Conservation (phyloP, 1,140 invertebrate species). For the Ips nitidus region DNA sequence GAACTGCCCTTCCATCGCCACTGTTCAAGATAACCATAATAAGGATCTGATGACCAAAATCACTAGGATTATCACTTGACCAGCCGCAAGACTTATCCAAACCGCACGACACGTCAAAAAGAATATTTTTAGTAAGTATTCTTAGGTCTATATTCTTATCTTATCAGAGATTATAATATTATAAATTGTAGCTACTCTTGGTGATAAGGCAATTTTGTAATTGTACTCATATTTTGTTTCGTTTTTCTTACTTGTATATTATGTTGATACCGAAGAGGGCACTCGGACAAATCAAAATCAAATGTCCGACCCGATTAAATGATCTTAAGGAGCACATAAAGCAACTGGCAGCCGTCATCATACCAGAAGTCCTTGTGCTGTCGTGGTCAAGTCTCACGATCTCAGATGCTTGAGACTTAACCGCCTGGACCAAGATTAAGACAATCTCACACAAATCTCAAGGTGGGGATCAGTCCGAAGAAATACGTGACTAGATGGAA, state of each 20-base stretch:
- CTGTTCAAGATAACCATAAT: slow-evolving; percentile 18
- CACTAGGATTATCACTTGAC: background rate
- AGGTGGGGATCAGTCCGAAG: too few species aligned
- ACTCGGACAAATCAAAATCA: too few species aligned
- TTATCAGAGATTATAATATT: slow-evolving; percentile 23
- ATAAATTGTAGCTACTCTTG: slow-evolving; percentile 20
- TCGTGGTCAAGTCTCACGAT: too few species aligned
- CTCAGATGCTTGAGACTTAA: too few species aligned
- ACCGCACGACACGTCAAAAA: slow-evolving; percentile 15
- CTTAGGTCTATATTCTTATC: slow-evolving; percentile 25
- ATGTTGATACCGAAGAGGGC: too few species aligned
- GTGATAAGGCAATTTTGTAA: slow-evolving; percentile 19
- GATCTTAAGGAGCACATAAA: too few species aligned
- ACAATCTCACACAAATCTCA: too few species aligned
- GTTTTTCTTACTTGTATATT: background rate
- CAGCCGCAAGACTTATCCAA: slow-evolving; percentile 10
- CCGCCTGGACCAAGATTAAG: too few species aligned
- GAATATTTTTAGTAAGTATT: slow-evolving; percentile 24
- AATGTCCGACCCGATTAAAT: too few species aligned
- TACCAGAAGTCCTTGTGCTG: too few species aligned
- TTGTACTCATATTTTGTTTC: background rate
- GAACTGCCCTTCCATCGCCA: slow-evolving; percentile 18
- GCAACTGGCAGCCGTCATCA: too few species aligned
- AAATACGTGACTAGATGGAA: too few species aligned
- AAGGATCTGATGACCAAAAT: slow-evolving; percentile 10